phyloP scores from a whole-genome alignment of 2,888 invertebrate species.

The Chymomyza caudatula region DNA sequence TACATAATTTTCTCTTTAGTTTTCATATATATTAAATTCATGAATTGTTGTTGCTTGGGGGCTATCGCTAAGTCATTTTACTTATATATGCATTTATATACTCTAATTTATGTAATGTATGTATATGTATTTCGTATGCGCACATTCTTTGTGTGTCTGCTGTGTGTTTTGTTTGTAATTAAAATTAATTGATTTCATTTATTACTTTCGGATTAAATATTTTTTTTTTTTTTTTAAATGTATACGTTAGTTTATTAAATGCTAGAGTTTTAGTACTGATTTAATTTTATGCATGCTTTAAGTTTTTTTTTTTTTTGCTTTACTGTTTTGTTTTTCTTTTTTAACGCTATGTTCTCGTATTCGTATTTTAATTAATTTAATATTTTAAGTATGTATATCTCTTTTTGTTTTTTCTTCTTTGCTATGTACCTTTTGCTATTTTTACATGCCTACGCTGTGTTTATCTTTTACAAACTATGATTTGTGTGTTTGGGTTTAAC shows the following conservation, averaged over 20 bases:
- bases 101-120: background rate
- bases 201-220: conserved; percentile 1
- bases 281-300: conserved; percentile 26
- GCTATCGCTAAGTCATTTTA: conserved; percentile 49
- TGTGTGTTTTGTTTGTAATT: conserved; percentile 20
- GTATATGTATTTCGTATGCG: conserved; percentile 11
- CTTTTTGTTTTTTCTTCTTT: conserved; percentile 33
- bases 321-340: conserved; percentile 29
- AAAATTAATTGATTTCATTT: conserved; percentile 34
- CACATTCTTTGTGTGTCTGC: background rate
- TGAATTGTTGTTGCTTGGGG: conserved; percentile 49
- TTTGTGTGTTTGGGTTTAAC: conserved; percentile 42
- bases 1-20: conserved; percentile 16
- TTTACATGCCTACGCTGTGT: conserved; percentile 39
- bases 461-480: conserved; percentile 38
- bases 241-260: conserved; percentile 41
- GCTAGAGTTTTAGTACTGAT: conserved; percentile 48
- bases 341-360: conserved; percentile 27
- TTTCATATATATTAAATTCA: conserved; percentile 54
- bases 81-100: conserved; percentile 20
- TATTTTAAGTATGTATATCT: conserved; percentile 36
- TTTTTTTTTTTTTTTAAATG: background rate
- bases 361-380: conserved; percentile 15
- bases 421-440: conserved; percentile 36
- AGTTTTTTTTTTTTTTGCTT: conserved; percentile 33